A percentile compares a stretch with the other conserved stretches of the same genome.
These are phyloP conservation scores for Bubo scandiacus DNA, from an alignment of 2,113 vertebrate species.

Conservation along the genomic window DNA sequence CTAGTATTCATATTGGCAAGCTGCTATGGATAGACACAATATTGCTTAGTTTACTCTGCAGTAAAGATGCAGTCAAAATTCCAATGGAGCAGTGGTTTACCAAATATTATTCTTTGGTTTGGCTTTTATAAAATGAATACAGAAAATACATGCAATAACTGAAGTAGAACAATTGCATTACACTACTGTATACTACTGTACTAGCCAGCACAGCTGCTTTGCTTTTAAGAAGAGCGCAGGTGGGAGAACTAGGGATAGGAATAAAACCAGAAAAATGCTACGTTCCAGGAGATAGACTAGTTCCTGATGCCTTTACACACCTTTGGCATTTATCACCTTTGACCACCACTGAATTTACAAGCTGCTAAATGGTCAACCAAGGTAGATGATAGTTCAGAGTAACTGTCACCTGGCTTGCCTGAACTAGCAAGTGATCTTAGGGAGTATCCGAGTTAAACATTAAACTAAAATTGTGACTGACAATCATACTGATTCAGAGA, in stretches of 20 bases:
- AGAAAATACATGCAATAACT: constrained; percentile 41
- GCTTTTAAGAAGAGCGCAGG: constrained; percentile 11
- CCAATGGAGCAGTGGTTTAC: constrained; percentile 46
- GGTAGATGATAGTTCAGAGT: not conserved
- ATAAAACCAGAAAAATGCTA: not conserved
- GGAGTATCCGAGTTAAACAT: not conserved
- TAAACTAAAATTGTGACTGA: not conserved
- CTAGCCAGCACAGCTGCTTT: constrained; percentile 37
- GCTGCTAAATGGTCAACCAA: not conserved
- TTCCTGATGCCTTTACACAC: not conserved
- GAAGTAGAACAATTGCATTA: not conserved
- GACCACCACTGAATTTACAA: not conserved
- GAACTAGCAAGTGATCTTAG: not conserved
- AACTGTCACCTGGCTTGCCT: not conserved
- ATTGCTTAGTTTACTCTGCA: constrained; percentile 41
- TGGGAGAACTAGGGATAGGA: constrained; percentile 8
- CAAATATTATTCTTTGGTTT: constrained; percentile 54
- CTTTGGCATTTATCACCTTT: not conserved
- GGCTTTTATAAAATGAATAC: constrained; percentile 7
- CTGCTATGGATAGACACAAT: not conserved
- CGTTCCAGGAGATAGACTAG: not conserved
- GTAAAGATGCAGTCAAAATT: constrained; percentile 55
- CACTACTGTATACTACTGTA: not conserved
- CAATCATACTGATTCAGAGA: not conserved
- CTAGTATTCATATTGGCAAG: constrained; percentile 12